Base-by-base conservation (phyloP, 2,888 invertebrate genomes). In the Drosophila rellima region DNA sequence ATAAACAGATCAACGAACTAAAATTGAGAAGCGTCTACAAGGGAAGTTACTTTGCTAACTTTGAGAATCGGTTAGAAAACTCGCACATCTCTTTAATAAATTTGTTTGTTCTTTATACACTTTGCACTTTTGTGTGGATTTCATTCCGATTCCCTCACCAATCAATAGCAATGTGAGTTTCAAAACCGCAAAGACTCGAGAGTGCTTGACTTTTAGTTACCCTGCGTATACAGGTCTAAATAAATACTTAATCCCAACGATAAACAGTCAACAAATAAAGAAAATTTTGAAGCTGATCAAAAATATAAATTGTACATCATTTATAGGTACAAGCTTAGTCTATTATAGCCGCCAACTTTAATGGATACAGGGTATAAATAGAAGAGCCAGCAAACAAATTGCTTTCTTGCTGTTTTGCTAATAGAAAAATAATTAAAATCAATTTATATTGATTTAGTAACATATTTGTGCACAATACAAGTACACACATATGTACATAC, bases 391-490 rank as follows among this genome's bases (percentile, higher is more conserved):
- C 61, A 45, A 50, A 66, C 52, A 64, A 71, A 64, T 70, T 66
- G 70, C 66, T 60, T 54, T 78, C 62, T 57, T 61, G 78, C 82
- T 70, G 75, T 65, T 82, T 79, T 52, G 84, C 89, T 86, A 86
- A 86, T 86, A 88, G 88, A 85, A 71, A 85, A 86, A 86, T 86
- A 86, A 86, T 86, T 86, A 88, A 86, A 89, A 89, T 89, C 88
- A 86, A 86, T 86, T 89, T 88, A 86, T 85, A 89, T 89, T 80
- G 89, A 86, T 89, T 89, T 88, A 82, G 88, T 82, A 76, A 79
- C 67, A 82, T 73, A 78, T 67, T 65, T 76, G 71, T 54, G 57
- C 57, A 70, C 80, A 85, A 65, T 67, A 52, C 54, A 44, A 33
- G 13, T 5, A 39, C 35, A 45, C 18, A 26, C 31, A 50, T 23